Evolutionary conservation across 2,888 invertebrate genomes (phyloP), one percentile per base, ranked within the genome.

Genomic region (Chorisops tibialis): DNA sequence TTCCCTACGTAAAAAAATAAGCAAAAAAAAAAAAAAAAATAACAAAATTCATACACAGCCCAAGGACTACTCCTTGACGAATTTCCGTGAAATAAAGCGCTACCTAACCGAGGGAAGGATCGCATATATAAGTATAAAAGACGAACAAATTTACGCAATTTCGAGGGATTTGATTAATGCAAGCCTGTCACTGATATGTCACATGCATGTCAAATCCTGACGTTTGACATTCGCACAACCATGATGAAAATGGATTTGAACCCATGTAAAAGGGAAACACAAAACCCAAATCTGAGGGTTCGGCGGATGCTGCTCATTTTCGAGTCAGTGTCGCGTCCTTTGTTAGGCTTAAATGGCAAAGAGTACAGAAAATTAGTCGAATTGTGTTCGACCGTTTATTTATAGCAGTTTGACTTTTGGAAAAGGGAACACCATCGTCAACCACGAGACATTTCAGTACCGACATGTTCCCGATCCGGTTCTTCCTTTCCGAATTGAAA

Each of bases 161-260:
- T 67, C 67, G 65, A 74, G 71, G 75, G 75, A 75, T 77, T 78
- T 78, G 78, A 78, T 78, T 78, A 78, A 78, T 78, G 78, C 77
- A 76, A 24, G 75, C 74, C 77, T 78, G 78, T 78, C 78, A 77
- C 77, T 78, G 77, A 78, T 78, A 77, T 77, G 78, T 78, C 78
- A 77, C 77, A 78, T 74, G 77, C 76, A 78, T 76, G 77, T 78
- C 78, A 78, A 76, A 74, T 73, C 72, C 71, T 78, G 78, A 78
- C 78, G 75, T 76, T 76, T 78, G 78, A 78, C 78, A 77, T 77
- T 77, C 74, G 66, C 67, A 67, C 61, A 63, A 59, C 47, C 47
- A 48, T 48, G 39, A 48, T 30, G 48, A 48, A 59, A 59, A 48
- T 47, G 59, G 59, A 59, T 56, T 56, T 43, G 45, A 45, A 56